These are phyloP conservation scores for Macaria notata DNA, from an alignment of 2,888 invertebrate species.

Conservation along the genomic window DNA sequence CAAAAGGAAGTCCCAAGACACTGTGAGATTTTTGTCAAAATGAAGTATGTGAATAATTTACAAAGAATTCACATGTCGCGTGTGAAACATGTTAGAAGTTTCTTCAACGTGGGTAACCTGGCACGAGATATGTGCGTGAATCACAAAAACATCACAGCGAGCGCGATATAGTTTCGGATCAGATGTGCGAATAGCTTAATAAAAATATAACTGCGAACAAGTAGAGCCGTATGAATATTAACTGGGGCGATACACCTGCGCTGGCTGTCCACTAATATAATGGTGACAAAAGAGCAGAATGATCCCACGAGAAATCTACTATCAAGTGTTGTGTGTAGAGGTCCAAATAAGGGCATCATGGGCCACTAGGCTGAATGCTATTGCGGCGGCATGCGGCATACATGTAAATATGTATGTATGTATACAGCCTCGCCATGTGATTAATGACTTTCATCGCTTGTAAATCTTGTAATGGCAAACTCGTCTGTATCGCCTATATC, in stretches of 20 bases:
- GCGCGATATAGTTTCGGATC: slow-evolving; percentile 30
- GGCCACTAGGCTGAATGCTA: slow-evolving; percentile 47
- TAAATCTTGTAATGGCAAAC: slow-evolving; percentile 59
- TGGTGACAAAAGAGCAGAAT: slow-evolving; percentile 45
- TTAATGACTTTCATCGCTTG: slow-evolving; percentile 74
- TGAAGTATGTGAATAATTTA: slow-evolving; percentile 45
- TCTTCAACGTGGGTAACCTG: slow-evolving; percentile 54
- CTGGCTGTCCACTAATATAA: slow-evolving; percentile 25
- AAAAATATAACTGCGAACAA: slow-evolving; percentile 24
- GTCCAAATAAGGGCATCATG: slow-evolving; percentile 59
- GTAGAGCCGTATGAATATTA: slow-evolving; percentile 31
- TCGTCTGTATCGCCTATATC: slow-evolving; percentile 46
- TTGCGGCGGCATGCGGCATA: slow-evolving; percentile 44
- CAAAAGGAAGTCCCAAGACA: slow-evolving; percentile 21
- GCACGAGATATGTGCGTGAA: slow-evolving; percentile 54
- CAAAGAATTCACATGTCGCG: slow-evolving; percentile 46
- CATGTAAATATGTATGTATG: slow-evolving; percentile 39
- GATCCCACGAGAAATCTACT: slow-evolving; percentile 59
- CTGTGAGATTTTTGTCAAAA: slow-evolving; percentile 34
- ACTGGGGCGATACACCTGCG: slow-evolving; percentile 36
- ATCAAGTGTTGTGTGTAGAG: slow-evolving; percentile 43
- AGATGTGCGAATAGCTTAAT: slow-evolving; percentile 25
- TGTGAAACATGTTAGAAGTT: slow-evolving; percentile 45
- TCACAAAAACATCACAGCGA: slow-evolving; percentile 43
- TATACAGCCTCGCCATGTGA: slow-evolving; percentile 48